Conservation (phyloP, 2,888 invertebrate species). For the Heliconius cydno region DNA sequence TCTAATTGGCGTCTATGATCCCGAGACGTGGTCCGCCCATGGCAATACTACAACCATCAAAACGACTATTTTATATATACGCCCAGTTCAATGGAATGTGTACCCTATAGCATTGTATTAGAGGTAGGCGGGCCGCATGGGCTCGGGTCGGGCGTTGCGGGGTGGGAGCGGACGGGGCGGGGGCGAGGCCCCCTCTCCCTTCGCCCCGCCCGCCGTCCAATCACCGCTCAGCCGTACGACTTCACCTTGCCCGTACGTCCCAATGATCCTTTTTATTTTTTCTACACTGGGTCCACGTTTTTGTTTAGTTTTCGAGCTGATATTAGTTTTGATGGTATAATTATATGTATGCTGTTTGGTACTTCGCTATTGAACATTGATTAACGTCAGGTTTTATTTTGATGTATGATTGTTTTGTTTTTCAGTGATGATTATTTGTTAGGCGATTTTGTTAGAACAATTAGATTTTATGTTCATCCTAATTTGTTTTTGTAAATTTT, state of each 20-base stretch:
- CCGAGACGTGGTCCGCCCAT: conserved; percentile 79
- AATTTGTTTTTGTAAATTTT: neutral
- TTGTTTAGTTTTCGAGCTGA: conserved; percentile 52
- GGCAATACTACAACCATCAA: conserved; percentile 77
- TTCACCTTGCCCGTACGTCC: conserved; percentile 80
- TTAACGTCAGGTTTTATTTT: neutral
- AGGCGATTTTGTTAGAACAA: neutral
- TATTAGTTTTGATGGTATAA: conserved; percentile 47
- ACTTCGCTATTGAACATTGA: neutral
- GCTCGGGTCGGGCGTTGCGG: conserved; percentile 65
- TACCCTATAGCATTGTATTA: conserved; percentile 57
- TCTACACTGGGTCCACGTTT: conserved; percentile 52
- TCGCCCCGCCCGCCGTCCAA: conserved; percentile 74
- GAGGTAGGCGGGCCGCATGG: conserved; percentile 62
- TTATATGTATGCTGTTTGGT: conserved; percentile 21
- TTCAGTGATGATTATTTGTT: neutral
- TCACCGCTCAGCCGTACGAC: conserved; percentile 69
- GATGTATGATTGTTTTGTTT: neutral
- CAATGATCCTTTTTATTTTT: conserved; percentile 68
- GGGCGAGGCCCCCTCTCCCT: conserved; percentile 73
- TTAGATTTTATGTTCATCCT: neutral
- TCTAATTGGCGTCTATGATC: conserved; percentile 79
- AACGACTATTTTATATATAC: conserved; percentile 60
- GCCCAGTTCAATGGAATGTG: conserved; percentile 53
- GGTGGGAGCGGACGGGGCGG: conserved; percentile 70